These are phyloP conservation scores for Palythoa caribaeorum DNA, from an alignment of 92 coral and sea anemone genomes.

Conservation along the genomic window DNA sequence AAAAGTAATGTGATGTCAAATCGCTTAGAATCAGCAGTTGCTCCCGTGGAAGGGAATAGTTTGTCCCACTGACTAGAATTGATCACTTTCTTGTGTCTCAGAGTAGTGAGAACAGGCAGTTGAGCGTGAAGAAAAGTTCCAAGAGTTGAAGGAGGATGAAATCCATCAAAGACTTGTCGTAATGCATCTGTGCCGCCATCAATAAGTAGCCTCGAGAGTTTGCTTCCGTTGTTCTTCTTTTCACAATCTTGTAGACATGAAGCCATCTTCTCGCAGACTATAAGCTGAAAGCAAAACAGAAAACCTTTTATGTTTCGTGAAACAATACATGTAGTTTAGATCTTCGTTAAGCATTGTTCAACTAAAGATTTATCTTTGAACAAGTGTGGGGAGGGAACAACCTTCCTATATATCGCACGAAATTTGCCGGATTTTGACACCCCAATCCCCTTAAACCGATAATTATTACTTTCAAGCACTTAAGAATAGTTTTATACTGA, in stretches of 20 bases:
- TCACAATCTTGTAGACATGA: slow-evolving; percentile 27
- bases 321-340: too few relatives aligned
- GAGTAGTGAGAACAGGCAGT: slow-evolving; percentile 32
- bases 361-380: too few relatives aligned
- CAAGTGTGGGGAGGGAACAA: too few relatives aligned
- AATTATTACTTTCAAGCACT: too few relatives aligned
- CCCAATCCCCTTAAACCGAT: too few relatives aligned
- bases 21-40: slow-evolving; percentile 38
- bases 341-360: too few relatives aligned
- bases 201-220: slow-evolving; percentile 39
- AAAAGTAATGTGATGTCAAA: slow-evolving; percentile 50
- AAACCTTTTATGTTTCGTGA: not conserved
- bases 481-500: too few relatives aligned
- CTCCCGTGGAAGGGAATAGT: slow-evolving; percentile 44
- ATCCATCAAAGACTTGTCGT: slow-evolving; percentile 30
- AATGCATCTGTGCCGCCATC: slow-evolving; percentile 50
- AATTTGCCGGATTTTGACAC: too few relatives aligned
- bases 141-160: slow-evolving; percentile 41
- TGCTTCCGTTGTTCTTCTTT: slow-evolving; percentile 39
- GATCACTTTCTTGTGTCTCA: slow-evolving; percentile 27
- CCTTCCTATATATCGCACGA: too few relatives aligned
- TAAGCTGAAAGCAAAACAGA: not conserved
- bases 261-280: slow-evolving; percentile 11
- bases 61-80: slow-evolving; percentile 47
- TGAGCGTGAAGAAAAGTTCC: slow-evolving; percentile 27